Evolutionary conservation across 2,888 invertebrate species (phyloP), one percentile per base, ranked within the genome.

Genomic region (Xestia ashworthii): DNA sequence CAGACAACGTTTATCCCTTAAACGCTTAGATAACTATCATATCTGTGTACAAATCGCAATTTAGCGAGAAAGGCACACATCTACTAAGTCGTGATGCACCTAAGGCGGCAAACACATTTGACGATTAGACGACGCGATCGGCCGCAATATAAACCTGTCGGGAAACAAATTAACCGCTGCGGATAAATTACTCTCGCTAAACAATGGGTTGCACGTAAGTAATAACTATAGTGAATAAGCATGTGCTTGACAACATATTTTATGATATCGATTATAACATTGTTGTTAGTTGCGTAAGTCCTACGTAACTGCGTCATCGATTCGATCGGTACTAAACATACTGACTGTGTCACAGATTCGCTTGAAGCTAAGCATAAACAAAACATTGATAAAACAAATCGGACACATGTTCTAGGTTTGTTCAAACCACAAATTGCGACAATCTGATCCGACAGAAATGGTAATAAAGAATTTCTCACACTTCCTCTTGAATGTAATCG

Each of bases 61-160:
- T 92, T 92, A 89, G 88, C 89, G 87, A 84, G 90, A 90, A 90
- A 91, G 86, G 90, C 92, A 91, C 90, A 93, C 88, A 91, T 91
- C 87, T 81, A 70, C 73, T 60, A 65, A 81, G 88, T 93, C 93
- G 91, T 91, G 93, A 92, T 90, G 83, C 87, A 88, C 89, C 89
- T 85, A 75, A 88, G 85, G 88, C 87, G 44, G 76, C 66, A 76
- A 81, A 85, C 85, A 86, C 80, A 88, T 84, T 80, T 77, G 81
- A 80, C 77, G 85, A 80, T 69, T 72, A 74, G 62, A 66, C 75
- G 74, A 74, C 74, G 32, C 67, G 58, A 75, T 68, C 53, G 60
- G 55, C 12, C 77, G 74, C 81, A 74, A 74, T 71, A 72, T 69
- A 81, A 78, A 84, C 70, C 87, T 73, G 84, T 86, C 74, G 38